phyloP scores from a whole-genome alignment of 2,797 vertebrate genomes.

The Emys orbicularis region DNA sequence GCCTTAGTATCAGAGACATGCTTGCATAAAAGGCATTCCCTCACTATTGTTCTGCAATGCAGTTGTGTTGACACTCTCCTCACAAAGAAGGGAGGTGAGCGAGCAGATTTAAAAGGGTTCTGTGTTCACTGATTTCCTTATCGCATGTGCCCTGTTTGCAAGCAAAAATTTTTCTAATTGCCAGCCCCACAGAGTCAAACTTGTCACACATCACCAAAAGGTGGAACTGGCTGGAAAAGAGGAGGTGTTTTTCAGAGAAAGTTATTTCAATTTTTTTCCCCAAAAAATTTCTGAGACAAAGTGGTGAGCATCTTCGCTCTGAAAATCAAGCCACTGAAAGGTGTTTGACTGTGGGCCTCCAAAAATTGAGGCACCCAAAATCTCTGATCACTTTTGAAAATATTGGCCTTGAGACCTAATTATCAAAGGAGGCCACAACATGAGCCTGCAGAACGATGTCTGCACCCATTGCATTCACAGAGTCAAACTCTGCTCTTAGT shows the following conservation, averaged over 20 bases:
- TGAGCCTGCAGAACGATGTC: not conserved
- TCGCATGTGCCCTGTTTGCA: not conserved
- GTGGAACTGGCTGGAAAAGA: not conserved
- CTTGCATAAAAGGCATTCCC: not conserved
- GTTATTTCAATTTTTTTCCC: not conserved
- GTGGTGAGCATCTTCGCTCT: not conserved
- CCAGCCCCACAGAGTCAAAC: not conserved
- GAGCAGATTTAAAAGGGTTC: not conserved
- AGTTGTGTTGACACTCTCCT: not conserved
- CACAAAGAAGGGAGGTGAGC: not conserved
- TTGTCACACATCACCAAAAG: not conserved
- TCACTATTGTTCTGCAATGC: not conserved
- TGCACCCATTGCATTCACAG: not conserved
- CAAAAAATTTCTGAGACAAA: not conserved
- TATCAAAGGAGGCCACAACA: not conserved
- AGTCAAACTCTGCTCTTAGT: not conserved
- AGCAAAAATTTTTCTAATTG: not conserved
- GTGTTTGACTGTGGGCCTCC: not conserved
- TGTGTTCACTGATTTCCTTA: not conserved
- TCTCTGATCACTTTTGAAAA: not conserved
- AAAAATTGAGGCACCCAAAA: not conserved
- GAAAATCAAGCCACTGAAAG: not conserved
- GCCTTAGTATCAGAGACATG: not conserved
- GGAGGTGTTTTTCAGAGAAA: not conserved
- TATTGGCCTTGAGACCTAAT: not conserved